Conservation (phyloP, 2,797 vertebrate species). For the Sus cebifrons region DNA sequence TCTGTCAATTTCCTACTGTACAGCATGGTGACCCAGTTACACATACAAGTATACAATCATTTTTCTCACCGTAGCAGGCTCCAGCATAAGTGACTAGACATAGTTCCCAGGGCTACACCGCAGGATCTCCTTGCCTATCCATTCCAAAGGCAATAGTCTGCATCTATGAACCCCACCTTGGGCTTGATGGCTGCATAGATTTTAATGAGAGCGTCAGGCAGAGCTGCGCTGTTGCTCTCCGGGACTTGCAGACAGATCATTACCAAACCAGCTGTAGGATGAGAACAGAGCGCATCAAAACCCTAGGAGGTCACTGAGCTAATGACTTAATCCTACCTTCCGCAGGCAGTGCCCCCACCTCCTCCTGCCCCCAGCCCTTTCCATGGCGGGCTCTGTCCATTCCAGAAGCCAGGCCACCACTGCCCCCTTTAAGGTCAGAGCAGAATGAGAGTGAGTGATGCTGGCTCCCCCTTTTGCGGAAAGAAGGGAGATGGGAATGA, state of each 20-base stretch:
- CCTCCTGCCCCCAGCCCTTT: constrained; percentile 80
- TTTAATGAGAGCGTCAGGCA: constrained; percentile 83
- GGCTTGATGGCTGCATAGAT: constrained; percentile 69
- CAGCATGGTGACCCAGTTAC: no score
- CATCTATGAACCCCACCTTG: no score
- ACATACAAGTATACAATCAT: no score
- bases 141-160: no score
- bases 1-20: no score
- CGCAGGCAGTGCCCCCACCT: constrained; percentile 74
- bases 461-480: constrained; percentile 71
- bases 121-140: no score
- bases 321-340: constrained; percentile 89
- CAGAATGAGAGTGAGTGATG: constrained; percentile 42
- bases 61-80: no score
- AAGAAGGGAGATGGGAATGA: constrained; percentile 72
- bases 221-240: constrained; percentile 86
- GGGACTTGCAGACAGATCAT: constrained; percentile 88
- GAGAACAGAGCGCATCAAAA: constrained; percentile 85
- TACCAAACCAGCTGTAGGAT: constrained; percentile 87
- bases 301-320: constrained; percentile 88
- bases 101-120: no score
- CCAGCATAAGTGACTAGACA: no score
- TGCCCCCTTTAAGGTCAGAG: constrained; percentile 82
- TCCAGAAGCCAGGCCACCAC: constrained; percentile 69
- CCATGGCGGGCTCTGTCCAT: constrained; percentile 74